phyloP scores from a whole-genome alignment of 2,797 vertebrate species.

The Ataeniobius toweri region DNA sequence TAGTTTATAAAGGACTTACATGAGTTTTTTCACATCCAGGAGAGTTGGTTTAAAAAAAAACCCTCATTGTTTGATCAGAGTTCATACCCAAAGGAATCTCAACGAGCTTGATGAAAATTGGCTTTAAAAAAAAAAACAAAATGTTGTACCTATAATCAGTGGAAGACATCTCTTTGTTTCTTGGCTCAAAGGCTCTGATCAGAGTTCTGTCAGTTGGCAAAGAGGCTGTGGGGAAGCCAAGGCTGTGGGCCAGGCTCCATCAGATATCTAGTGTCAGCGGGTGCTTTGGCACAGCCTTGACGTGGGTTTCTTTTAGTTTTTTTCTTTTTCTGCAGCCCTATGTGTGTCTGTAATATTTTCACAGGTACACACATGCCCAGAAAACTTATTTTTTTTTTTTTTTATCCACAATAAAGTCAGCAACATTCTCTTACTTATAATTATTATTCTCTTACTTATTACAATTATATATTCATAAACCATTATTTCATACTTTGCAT shows the following conservation, averaged over 20 bases:
- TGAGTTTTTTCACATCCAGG: slow-evolving; percentile 41
- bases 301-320: slow-evolving; percentile 28
- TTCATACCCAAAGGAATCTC: slow-evolving; percentile 36
- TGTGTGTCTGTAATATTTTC: slow-evolving; percentile 5
- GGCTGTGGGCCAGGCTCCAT: slow-evolving; percentile 49
- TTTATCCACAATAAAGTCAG: not conserved
- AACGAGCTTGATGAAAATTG: slow-evolving; percentile 42
- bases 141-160: slow-evolving; percentile 34
- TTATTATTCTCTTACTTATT: not conserved
- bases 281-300: slow-evolving; percentile 38
- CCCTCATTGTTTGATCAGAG: slow-evolving; percentile 37
- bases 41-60: slow-evolving; percentile 31
- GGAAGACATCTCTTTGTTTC: slow-evolving; percentile 57
- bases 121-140: slow-evolving; percentile 35
- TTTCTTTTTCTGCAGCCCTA: not conserved
- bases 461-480: not conserved
- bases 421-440: not conserved
- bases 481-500: not conserved
- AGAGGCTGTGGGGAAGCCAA: slow-evolving; percentile 50
- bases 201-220: slow-evolving; percentile 42
- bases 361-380: slow-evolving; percentile 10
- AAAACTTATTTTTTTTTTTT: not conserved
- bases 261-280: slow-evolving; percentile 42
- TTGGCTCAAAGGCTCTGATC: slow-evolving; percentile 49
- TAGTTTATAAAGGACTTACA: slow-evolving; percentile 32